Conservation (phyloP, 92 coral and sea anemone species). For the Virgularia gustaviana region DNA sequence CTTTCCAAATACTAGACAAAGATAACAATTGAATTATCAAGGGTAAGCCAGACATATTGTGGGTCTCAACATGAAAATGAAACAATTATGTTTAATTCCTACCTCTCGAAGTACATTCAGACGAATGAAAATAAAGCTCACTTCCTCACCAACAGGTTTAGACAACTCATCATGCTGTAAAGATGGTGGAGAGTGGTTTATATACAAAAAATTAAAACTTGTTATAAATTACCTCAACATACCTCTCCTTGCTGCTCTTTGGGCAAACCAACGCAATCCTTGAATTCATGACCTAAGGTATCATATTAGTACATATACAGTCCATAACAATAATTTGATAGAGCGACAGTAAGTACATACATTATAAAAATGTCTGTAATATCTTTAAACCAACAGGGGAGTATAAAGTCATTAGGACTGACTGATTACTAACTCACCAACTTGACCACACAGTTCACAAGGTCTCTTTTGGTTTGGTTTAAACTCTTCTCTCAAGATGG, state of each 20-base stretch:
- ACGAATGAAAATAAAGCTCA: slow-evolving; percentile 90
- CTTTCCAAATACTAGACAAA: slow-evolving; percentile 73
- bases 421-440: too few species aligned
- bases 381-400: too few species aligned
- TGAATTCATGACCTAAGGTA: slow-evolving; percentile 81
- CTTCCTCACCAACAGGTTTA: slow-evolving; percentile 75
- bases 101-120: slow-evolving; percentile 96
- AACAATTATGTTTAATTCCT: too few species aligned
- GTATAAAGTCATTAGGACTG: too few species aligned
- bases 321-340: too few species aligned
- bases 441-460: slow-evolving; percentile 93
- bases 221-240: background rate
- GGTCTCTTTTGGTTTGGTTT: slow-evolving; percentile 87
- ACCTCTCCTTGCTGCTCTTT: slow-evolving; percentile 98
- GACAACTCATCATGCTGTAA: slow-evolving; percentile 81
- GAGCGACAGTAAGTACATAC: too few species aligned
- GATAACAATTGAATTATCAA: background rate
- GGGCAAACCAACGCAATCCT: slow-evolving; percentile 92
- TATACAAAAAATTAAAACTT: background rate
- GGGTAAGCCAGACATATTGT: slow-evolving; percentile 2
- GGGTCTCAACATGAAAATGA: background rate
- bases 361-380: too few species aligned
- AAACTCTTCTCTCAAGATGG: slow-evolving; percentile 95
- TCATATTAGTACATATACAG: too few species aligned
- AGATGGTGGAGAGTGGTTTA: too few species aligned